Conservation (phyloP, 2,888 invertebrate species). For the Petrolisthes manimaculis region DNA sequence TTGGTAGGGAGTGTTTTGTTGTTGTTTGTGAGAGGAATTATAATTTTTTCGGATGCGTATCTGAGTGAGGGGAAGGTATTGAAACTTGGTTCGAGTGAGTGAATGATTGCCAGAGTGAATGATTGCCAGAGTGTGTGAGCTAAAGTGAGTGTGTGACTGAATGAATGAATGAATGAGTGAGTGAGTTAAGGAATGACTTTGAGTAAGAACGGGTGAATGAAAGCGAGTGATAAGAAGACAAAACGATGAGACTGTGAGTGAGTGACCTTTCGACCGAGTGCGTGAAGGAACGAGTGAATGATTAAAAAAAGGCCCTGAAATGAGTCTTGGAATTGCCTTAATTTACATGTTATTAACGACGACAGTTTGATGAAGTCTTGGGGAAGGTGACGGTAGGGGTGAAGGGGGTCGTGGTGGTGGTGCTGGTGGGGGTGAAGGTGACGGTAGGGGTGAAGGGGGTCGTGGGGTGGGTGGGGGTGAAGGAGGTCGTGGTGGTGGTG, state of each 20-base stretch:
- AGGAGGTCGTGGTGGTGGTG: not conserved
- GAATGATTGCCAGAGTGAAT: not conserved
- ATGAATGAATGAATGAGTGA: too few relatives aligned
- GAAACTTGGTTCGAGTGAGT: not conserved
- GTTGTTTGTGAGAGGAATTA: not conserved
- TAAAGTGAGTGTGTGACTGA: not conserved
- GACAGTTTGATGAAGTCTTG: not conserved
- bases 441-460: not conserved
- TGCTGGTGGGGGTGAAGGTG: not conserved
- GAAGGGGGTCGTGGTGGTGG: not conserved
- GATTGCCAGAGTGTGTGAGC: not conserved
- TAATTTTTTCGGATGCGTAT: too few relatives aligned
- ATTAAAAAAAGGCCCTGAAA: too few relatives aligned
- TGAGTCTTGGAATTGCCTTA: constrained; percentile 6
- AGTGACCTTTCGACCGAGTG: too few relatives aligned
- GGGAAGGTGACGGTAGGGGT: not conserved
- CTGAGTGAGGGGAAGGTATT: not conserved
- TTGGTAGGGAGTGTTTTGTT: not conserved
- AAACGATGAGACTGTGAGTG: too few relatives aligned
- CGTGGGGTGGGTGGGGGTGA: not conserved
- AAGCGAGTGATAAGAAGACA: too few relatives aligned
- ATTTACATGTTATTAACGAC: constrained; percentile 18
- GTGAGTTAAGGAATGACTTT: too few relatives aligned
- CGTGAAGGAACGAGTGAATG: too few relatives aligned
- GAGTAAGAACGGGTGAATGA: too few relatives aligned